Evolutionary conservation across 35 echinoderm and acorn worm species (phyloP).

Genomic region (Ophioderma brevispina): DNA sequence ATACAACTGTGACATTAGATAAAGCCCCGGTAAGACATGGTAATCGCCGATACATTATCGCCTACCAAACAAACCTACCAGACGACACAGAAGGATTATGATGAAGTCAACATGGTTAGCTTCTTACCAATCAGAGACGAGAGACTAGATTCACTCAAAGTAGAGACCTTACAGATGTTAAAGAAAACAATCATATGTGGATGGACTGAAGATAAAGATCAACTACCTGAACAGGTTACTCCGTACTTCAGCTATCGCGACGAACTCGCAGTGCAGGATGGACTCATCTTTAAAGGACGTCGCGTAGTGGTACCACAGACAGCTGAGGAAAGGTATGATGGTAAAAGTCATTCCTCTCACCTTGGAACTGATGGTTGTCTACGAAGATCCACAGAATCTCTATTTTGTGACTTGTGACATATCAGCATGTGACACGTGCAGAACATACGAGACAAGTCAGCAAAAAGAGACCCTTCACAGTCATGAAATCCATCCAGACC

Average conservation of each 20-base stretch:
- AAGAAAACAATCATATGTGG: not conserved
- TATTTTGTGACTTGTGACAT: slow-evolving; percentile 76
- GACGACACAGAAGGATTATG: not conserved
- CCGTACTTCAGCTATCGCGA: slow-evolving; percentile 31
- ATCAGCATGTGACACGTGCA: slow-evolving; percentile 33
- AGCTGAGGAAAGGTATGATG: slow-evolving; percentile 40
- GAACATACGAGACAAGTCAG: slow-evolving; percentile 10
- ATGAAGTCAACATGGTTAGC: slow-evolving; percentile 12
- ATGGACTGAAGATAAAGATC: not conserved
- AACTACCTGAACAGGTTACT: not conserved
- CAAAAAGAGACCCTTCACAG: slow-evolving; percentile 44
- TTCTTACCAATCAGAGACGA: slow-evolving; percentile 9
- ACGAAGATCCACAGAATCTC: slow-evolving; percentile 35
- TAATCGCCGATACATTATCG: not conserved
- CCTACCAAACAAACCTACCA: not conserved
- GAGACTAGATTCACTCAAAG: not conserved
- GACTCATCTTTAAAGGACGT: slow-evolving; percentile 38
- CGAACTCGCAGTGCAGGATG: slow-evolving; percentile 71
- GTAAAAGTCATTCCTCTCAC: slow-evolving; percentile 52
- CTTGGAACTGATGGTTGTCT: slow-evolving; percentile 64
- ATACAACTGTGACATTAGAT: not conserved
- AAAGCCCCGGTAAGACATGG: not conserved
- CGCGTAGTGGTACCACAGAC: slow-evolving; percentile 53
- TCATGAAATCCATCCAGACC: slow-evolving; percentile 40
- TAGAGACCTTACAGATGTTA: not conserved